phyloP scores from a whole-genome alignment of 2,113 vertebrate genomes.

The Dipodomys ordii region DNA sequence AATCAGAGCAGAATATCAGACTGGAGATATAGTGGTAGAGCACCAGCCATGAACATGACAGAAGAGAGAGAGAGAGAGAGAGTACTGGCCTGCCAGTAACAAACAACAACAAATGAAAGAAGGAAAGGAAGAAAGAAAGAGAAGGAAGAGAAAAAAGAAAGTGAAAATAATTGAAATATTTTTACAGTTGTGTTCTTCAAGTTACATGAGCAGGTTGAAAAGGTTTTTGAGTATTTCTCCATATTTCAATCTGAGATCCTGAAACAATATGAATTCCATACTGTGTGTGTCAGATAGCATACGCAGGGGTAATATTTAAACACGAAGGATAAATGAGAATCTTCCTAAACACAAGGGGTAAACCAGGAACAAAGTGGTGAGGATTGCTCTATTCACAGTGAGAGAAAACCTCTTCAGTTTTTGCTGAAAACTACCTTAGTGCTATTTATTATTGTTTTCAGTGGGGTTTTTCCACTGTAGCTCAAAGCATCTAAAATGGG shows the following conservation, averaged over 20 bases:
- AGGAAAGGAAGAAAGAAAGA: too few species aligned
- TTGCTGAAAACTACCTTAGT: constrained; percentile 16
- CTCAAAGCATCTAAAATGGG: constrained; percentile 39
- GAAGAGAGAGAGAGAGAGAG: too few species aligned
- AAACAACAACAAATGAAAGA: too few species aligned
- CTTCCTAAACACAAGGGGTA: not conserved
- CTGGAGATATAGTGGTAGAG: too few species aligned
- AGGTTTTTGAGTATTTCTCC: not conserved
- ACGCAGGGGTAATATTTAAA: not conserved
- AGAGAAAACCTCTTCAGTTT: not conserved
- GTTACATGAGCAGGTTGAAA: not conserved
- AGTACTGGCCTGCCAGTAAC: too few species aligned
- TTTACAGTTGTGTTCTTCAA: constrained; percentile 8
- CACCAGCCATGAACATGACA: too few species aligned
- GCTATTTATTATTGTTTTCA: constrained; percentile 50
- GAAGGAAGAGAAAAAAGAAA: too few species aligned
- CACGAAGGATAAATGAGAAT: not conserved
- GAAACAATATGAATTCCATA: not conserved
- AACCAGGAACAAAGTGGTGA: not conserved
- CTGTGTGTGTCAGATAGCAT: not conserved
- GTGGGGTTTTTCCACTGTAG: not conserved
- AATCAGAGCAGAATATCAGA: too few species aligned
- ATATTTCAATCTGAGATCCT: constrained; percentile 5
- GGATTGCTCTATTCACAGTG: not conserved
- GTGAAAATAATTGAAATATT: not conserved